A percentile compares a stretch with the other conserved stretches of the same genome.
Conservation (phyloP, 2,113 vertebrate genomes). For the Ivindomyrus marchei region DNA sequence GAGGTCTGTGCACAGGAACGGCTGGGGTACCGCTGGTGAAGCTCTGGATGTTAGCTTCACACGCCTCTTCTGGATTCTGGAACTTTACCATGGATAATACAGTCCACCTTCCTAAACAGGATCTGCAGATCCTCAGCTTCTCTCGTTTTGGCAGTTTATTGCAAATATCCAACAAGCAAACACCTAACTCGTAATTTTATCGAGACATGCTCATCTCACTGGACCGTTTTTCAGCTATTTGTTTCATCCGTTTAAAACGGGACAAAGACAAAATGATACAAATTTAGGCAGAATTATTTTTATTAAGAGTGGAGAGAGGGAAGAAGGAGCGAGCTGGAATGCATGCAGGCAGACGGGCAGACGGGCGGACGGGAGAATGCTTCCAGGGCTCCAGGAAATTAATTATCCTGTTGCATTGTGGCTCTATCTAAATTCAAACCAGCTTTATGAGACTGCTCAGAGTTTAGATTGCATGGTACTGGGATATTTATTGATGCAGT, state of each 20-base stretch:
- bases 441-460: slow-evolving; percentile 51
- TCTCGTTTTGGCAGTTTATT: background rate
- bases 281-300: background rate
- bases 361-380: background rate
- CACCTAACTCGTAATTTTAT: background rate
- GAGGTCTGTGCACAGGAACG: background rate
- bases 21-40: background rate
- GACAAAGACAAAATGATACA: background rate
- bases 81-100: background rate
- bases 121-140: background rate
- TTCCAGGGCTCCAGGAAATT: slow-evolving; percentile 6
- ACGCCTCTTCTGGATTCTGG: background rate
- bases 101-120: background rate
- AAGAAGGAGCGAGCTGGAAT: background rate
- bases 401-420: slow-evolving; percentile 49
- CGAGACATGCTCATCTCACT: background rate
- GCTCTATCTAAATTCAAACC: slow-evolving; percentile 62
- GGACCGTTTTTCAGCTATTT: background rate
- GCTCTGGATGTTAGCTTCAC: background rate
- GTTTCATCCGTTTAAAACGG: background rate
- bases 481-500: slow-evolving; percentile 14
- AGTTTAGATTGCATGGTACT: slow-evolving; percentile 28
- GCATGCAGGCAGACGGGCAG: too few relatives aligned
- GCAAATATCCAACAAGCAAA: background rate
- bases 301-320: background rate